These are phyloP conservation scores for Trichomycterus rosablanca DNA, from an alignment of 2,113 vertebrate genomes.

Conservation along the genomic window DNA sequence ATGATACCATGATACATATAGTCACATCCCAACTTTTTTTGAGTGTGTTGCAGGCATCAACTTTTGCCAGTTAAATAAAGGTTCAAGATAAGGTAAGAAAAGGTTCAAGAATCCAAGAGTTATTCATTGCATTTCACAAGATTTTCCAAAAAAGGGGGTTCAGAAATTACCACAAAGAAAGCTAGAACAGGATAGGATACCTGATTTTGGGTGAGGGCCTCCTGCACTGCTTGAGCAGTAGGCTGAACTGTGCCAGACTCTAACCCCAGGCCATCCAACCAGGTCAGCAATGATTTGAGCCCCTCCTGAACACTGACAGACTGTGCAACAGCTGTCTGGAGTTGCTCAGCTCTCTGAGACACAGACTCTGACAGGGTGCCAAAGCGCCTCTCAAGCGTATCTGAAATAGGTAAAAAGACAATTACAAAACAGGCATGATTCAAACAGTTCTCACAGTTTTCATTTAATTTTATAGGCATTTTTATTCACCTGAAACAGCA, in stretches of 20 bases:
- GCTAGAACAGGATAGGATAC: slow-evolving; percentile 54
- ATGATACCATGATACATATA: too few relatives aligned
- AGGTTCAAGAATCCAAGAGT: too few relatives aligned
- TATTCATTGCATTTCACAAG: too few relatives aligned
- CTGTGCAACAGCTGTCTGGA: slow-evolving; percentile 91
- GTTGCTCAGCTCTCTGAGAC: slow-evolving; percentile 76
- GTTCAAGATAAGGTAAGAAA: too few relatives aligned
- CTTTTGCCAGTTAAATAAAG: too few relatives aligned
- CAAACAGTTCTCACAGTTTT: too few relatives aligned
- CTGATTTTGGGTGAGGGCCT: slow-evolving; percentile 79
- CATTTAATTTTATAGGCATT: too few relatives aligned
- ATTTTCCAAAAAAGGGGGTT: too few relatives aligned
- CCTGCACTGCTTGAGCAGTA: slow-evolving; percentile 78
- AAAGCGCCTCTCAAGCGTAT: slow-evolving; percentile 75
- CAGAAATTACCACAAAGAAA: too few relatives aligned
- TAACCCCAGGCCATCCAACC: slow-evolving; percentile 75
- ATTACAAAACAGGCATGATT: not conserved
- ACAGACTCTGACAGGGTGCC: slow-evolving; percentile 76
- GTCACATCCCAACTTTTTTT: too few relatives aligned
- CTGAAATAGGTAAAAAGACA: slow-evolving; percentile 54
- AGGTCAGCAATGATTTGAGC: slow-evolving; percentile 79
- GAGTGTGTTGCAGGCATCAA: too few relatives aligned
- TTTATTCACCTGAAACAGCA: too few relatives aligned
- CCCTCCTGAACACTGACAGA: slow-evolving; percentile 93
- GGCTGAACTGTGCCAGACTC: slow-evolving; percentile 63